These are phyloP conservation scores for Oscheius sp. DNA, from an alignment of 2,888 invertebrate genomes.

Conservation along the genomic window DNA sequence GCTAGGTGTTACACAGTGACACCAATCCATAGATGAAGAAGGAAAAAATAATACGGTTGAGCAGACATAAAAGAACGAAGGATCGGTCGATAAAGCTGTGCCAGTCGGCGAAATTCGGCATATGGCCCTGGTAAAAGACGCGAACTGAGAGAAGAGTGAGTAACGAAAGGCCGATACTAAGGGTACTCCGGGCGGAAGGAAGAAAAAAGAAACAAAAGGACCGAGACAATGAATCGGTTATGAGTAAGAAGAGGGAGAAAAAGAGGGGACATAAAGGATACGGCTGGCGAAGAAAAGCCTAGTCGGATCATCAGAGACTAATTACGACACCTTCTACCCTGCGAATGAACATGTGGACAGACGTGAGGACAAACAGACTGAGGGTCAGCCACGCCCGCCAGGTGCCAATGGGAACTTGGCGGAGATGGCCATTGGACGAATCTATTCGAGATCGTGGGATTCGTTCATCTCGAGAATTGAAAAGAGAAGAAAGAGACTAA, in stretches of 20 bases:
- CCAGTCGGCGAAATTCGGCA: slow-evolving; percentile 15
- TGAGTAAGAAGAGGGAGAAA: neutral
- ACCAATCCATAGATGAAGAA: neutral
- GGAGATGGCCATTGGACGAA: no score
- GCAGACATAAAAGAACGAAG: neutral
- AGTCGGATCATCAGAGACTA: no score
- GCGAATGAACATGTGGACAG: slow-evolving; percentile 25
- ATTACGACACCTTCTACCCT: slow-evolving; percentile 18
- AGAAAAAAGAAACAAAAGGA: slow-evolving; percentile 7
- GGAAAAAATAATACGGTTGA: neutral
- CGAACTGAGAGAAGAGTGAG: neutral
- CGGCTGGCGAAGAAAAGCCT: neutral
- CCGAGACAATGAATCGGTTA: neutral
- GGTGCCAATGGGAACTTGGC: slow-evolving; percentile 26
- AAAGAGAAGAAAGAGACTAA: slow-evolving; percentile 8
- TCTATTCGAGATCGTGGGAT: slow-evolving; percentile 20
- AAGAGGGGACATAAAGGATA: neutral
- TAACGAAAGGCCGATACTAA: neutral
- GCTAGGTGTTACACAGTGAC: slow-evolving; percentile 5
- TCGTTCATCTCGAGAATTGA: slow-evolving; percentile 19
- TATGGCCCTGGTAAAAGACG: neutral
- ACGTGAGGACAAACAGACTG: slow-evolving; percentile 17
- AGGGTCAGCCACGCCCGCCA: slow-evolving; percentile 23
- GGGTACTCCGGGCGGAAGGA: neutral
- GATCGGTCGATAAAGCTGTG: slow-evolving; percentile 18